phyloP scores from a whole-genome alignment of 2,113 vertebrate species.

The Prietella phreatophila region DNA sequence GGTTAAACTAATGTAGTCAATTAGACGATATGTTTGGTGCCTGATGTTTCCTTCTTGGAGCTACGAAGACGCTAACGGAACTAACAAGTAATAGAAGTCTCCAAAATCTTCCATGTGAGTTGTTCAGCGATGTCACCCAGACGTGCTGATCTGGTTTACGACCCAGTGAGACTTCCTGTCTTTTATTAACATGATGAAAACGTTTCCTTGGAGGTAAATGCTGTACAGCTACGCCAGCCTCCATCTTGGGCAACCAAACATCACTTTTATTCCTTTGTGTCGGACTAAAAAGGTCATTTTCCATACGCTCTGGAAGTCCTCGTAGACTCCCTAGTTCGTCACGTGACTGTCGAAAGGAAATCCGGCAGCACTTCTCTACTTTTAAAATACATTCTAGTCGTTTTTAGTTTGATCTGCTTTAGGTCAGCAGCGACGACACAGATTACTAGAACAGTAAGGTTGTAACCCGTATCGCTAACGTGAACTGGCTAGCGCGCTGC shows the following conservation, averaged over 20 bases:
- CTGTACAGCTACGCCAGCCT: not conserved
- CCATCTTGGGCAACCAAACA: not conserved
- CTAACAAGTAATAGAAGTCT: not conserved
- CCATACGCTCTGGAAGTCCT: too few species aligned
- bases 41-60: not conserved
- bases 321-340: not conserved
- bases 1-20: not conserved
- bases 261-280: not conserved
- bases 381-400: not conserved
- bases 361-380: not conserved
- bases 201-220: not conserved
- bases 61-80: not conserved
- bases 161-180: not conserved
- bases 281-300: not conserved
- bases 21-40: not conserved
- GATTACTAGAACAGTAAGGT: not conserved
- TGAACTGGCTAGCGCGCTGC: not conserved
- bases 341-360: not conserved
- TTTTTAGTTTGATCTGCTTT: not conserved
- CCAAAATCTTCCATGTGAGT: not conserved
- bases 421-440: not conserved
- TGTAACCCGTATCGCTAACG: not conserved
- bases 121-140: not conserved
- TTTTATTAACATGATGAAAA: not conserved
- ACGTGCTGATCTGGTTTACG: not conserved